phyloP scores from a whole-genome alignment of 2,888 invertebrate genomes.

The Mesopsocus fuscifrons region DNA sequence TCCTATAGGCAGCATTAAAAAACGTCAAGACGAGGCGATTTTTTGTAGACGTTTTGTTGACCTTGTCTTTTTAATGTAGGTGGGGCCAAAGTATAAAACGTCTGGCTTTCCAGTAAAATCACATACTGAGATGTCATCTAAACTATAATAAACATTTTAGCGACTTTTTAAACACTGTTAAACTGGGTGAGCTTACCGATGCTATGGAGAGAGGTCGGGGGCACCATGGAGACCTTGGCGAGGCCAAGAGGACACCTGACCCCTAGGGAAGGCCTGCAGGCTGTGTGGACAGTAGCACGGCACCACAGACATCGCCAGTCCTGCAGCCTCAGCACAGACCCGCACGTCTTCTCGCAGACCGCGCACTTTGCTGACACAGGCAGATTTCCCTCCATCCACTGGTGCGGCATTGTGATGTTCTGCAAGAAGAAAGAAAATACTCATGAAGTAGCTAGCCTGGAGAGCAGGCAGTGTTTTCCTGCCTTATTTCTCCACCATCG shows the following conservation, averaged over 20 bases:
- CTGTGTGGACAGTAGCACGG: conserved; percentile 75
- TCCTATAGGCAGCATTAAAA: no score
- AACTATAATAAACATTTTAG: no score
- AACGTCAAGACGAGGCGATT: no score
- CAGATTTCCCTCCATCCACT: conserved; percentile 95
- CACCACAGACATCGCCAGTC: conserved; percentile 98
- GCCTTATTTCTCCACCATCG: no score
- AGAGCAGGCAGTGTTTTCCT: no score
- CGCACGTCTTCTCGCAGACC: conserved; percentile 90
- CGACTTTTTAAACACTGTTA: no score
- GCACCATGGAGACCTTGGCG: conserved; percentile 79
- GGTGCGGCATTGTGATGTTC: conserved; percentile 89
- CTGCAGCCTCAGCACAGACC: conserved; percentile 82
- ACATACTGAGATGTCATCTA: no score
- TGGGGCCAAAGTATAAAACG: no score
- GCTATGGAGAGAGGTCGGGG: conserved; percentile 81
- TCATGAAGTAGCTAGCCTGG: no score
- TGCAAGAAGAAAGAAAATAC: conserved; percentile 27
- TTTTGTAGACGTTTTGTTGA: no score
- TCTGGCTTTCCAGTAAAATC: no score
- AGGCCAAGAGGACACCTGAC: conserved; percentile 73
- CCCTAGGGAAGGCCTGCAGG: conserved; percentile 62
- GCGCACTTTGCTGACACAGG: conserved; percentile 86
- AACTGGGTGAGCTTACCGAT: conserved; percentile 43
- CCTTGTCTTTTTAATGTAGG: no score